Evolutionary conservation across 1,140 invertebrate species (phyloP).

Genomic region (Papilio polyxenes): DNA sequence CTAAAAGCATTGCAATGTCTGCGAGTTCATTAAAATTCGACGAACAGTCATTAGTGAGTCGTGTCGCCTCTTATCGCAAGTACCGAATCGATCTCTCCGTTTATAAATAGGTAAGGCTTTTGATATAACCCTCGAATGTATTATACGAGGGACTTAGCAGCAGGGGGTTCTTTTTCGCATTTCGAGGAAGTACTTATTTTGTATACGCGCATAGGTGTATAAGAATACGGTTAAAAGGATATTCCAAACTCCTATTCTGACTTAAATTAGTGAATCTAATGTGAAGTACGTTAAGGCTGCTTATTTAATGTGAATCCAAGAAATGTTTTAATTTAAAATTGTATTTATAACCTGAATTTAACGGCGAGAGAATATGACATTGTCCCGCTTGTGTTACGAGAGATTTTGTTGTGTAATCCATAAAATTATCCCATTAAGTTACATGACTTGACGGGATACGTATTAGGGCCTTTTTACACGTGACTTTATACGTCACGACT

Average conservation of each 20-base stretch:
- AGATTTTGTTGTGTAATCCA: conserved; percentile 11
- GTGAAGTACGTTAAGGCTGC: neutral
- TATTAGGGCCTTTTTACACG: neutral
- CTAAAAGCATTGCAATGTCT: conserved; percentile 31
- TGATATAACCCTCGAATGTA: neutral
- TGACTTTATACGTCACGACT: neutral
- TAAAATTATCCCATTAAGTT: conserved; percentile 17
- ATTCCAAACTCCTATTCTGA: neutral
- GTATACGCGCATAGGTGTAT: neutral
- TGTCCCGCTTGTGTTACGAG: neutral
- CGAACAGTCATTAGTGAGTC: conserved; percentile 31
- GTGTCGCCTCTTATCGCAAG: conserved; percentile 28
- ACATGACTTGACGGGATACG: neutral
- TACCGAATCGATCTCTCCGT: conserved; percentile 20
- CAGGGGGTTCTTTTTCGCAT: neutral
- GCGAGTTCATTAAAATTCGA: conserved; percentile 30
- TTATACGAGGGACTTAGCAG: neutral
- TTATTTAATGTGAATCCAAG: neutral
- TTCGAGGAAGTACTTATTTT: neutral
- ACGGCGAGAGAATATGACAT: neutral
- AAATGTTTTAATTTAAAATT: neutral
- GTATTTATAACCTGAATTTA: neutral
- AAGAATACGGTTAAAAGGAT: neutral
- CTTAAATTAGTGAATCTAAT: neutral
- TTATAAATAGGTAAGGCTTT: conserved; percentile 27